Evolutionary conservation across 2,888 invertebrate genomes (phyloP), one percentile per base, ranked within the genome.

Genomic region (Malthinus seriepunctatus): DNA sequence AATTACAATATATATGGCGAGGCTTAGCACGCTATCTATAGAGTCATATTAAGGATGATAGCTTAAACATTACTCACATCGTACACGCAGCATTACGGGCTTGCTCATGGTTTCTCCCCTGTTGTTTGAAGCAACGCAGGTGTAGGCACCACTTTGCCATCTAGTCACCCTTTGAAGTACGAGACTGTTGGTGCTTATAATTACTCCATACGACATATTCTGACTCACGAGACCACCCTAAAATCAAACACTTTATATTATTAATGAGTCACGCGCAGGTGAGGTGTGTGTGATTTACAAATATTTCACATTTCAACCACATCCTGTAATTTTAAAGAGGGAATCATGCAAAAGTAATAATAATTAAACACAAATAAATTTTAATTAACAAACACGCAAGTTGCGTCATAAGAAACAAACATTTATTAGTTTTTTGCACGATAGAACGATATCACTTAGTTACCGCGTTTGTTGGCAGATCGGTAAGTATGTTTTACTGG

Each of bases 161-260:
- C 92, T 84, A 32, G 88, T 88, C 70, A 94, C 91, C 69, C 88
- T 87, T 80, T 94, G 94, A 53, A 94, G 85, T 52, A 94, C 93
- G 69, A 94, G 82, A 56, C 93, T 93, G 78, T 93, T 90, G 63
- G 93, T 91, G 79, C 93, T 93, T 75, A 94, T 88, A 71, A 94
- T 92, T 66, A 94, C 84, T 54, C 94, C 93, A 53, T 89, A 87
- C 38, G 91, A 88, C 76, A 89, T 86, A 78, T 93, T 93, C 79
- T 93, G 92, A 63, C 86, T 85, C 57, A 94, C 88, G 67, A 86
- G 80, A 58, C 84, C 83, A 35, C 90, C 90, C 93, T 93, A 79
- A 12, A 75, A 71, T 69, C 50, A 60, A 67, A 60, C 60, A 53
- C 39, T 15, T 49, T 32, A n/a, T 38, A 46, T 55, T 10, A 52